Base-by-base conservation (phyloP, 2,113 vertebrate species). In the Psammodynastes pulverulentus region DNA sequence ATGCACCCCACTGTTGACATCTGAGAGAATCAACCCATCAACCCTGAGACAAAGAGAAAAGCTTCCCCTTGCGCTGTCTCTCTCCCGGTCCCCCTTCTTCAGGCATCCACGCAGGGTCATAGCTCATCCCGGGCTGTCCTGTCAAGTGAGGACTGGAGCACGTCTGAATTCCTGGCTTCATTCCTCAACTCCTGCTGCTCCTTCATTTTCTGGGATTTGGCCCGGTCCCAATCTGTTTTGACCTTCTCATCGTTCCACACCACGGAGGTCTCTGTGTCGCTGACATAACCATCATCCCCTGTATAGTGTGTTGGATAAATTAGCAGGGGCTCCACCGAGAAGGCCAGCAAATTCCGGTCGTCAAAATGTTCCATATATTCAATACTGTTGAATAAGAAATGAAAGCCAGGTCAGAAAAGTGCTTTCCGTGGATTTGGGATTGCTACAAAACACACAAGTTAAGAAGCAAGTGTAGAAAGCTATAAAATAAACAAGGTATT, bases 231-330 rank as follows among this genome's bases (percentile, higher is more conserved):
- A 96, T 99, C 98, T 0, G 99, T 99, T 58, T 95, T 97, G 45
- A 98, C 92, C 0, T 94, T 97, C 48, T 98, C 98, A 0, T 99
- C 98, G 97, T 99, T 98, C 99, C 99, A 99, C 88, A 99, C 97
- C 0, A 98, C 99, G 3, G 99, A 99, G 86, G 98, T 99, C 95
- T 99, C 99, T 0, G 99, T 99, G 97, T 99, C 99, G 0, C 99
- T 99, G 93, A 99, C 96, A 86, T 99, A 99, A 1, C 98, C 98
- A 0, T 97, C 86, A 0, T 99, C 98, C 0, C 98, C 99, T 0
- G 98, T 99, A 96, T 99, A 99, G 95, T 99, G 98, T 0, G 98
- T 98, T 3, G 99, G 99, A 93, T 97, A 99, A 45, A 99, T 95
- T 0, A 99, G 97, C 29, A 99, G 97, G 0, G 99, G 99, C 96